Evolutionary conservation across 2,113 vertebrate species (phyloP).

Genomic region (Sisor rabdophorus): DNA sequence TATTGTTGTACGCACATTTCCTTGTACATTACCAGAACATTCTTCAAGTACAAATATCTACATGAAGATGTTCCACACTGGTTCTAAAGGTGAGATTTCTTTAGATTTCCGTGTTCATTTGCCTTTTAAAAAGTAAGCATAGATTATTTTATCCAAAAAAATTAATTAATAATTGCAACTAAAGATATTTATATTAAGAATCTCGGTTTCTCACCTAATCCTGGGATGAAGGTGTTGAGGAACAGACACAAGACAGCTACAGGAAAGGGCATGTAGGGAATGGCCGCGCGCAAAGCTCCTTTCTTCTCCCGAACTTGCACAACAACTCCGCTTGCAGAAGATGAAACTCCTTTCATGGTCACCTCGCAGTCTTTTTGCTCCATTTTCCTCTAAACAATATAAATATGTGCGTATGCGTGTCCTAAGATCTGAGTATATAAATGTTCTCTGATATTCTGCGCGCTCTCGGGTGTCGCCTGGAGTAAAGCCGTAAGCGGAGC

Average conservation of each 20-base stretch:
- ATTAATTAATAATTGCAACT: not conserved
- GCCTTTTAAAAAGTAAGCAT: too few relatives aligned
- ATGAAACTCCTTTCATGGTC: conserved; percentile 55
- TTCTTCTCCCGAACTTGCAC: conserved; percentile 96
- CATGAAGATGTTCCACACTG: too few relatives aligned
- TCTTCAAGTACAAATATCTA: too few relatives aligned
- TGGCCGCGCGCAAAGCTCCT: conserved; percentile 85
- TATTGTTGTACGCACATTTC: too few relatives aligned
- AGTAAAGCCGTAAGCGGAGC: not conserved
- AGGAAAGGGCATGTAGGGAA: conserved; percentile 95
- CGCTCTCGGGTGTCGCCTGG: not conserved
- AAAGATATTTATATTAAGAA: not conserved
- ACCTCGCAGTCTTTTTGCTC: conserved; percentile 62
- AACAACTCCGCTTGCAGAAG: conserved; percentile 84
- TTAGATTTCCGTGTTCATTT: too few relatives aligned
- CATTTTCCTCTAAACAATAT: conserved; percentile 38
- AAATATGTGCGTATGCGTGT: too few relatives aligned
- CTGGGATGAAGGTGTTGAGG: conserved; percentile 95
- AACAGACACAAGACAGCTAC: conserved; percentile 93
- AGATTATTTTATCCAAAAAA: not conserved
- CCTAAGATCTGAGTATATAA: too few relatives aligned
- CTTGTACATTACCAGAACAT: too few relatives aligned
- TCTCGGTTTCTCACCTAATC: conserved; percentile 78
- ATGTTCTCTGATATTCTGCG: not conserved
- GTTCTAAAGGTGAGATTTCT: too few relatives aligned